Evolutionary conservation across 2,888 invertebrate species (phyloP).

Genomic region (Acrobeloides nanus): DNA sequence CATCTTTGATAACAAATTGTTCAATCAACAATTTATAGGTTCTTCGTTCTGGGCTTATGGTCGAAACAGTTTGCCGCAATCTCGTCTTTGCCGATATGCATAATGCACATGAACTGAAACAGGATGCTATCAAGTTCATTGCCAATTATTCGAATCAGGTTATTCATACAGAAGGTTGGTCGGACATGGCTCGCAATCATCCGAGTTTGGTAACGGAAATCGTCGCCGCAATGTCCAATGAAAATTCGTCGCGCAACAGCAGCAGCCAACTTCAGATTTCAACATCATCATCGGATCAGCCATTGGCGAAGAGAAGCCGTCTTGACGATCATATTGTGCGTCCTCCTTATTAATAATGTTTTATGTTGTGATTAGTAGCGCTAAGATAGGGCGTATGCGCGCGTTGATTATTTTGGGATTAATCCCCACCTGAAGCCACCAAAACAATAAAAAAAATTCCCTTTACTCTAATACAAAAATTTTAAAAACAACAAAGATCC

Average conservation of each 20-base stretch:
- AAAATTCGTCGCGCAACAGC: conserved; percentile 3
- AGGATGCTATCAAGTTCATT: conserved; percentile 47
- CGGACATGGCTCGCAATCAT: conserved; percentile 29
- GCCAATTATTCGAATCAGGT: conserved; percentile 12
- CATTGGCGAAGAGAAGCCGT: no score
- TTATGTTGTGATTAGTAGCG: no score
- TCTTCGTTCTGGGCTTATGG: conserved; percentile 31
- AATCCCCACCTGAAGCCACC: neutral
- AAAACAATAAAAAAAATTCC: neutral
- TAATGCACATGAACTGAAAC: conserved; percentile 39
- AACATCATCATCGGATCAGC: no score
- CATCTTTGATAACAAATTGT: neutral
- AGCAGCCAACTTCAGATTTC: no score
- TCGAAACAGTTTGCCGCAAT: conserved; percentile 43
- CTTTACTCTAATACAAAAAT: neutral
- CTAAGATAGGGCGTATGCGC: no score
- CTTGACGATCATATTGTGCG: no score
- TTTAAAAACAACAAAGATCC: conserved; percentile 1
- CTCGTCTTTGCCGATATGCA: conserved; percentile 48
- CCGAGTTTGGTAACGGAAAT: conserved; percentile 41
- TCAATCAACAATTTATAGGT: conserved; percentile 24
- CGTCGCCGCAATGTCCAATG: conserved; percentile 21
- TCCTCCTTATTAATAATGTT: no score
- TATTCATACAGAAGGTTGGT: conserved; percentile 47
- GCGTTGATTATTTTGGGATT: neutral